phyloP scores from a whole-genome alignment of 2,888 invertebrate genomes.

The Cephus rjabovi region DNA sequence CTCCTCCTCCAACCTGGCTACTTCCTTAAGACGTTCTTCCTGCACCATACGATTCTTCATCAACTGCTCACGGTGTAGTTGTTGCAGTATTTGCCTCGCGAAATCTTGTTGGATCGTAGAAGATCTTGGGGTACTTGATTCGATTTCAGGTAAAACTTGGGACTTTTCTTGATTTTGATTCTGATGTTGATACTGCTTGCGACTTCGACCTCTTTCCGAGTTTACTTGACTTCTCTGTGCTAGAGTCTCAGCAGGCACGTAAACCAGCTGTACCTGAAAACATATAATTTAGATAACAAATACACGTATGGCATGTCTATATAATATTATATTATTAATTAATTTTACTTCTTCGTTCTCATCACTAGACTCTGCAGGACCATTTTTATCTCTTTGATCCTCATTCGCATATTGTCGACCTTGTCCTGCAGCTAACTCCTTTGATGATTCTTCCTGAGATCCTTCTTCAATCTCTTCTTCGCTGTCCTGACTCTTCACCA shows the following conservation, averaged over 20 bases:
- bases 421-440: slow-evolving; percentile 20
- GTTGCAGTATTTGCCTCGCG: slow-evolving; percentile 53
- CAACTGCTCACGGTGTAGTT: slow-evolving; percentile 55
- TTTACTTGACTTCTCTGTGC: slow-evolving; percentile 68
- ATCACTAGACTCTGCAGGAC: slow-evolving; percentile 14
- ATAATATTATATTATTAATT: neutral
- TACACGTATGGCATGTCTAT: neutral
- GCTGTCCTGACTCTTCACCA: slow-evolving; percentile 19
- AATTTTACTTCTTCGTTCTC: slow-evolving; percentile 29
- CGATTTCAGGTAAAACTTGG: neutral
- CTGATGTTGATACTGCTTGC: slow-evolving; percentile 39
- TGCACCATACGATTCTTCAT: slow-evolving; percentile 52
- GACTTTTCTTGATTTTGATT: slow-evolving; percentile 28
- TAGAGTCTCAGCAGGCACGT: slow-evolving; percentile 84
- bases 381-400: slow-evolving; percentile 48
- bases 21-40: slow-evolving; percentile 55
- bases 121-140: slow-evolving; percentile 10
- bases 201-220: slow-evolving; percentile 42
- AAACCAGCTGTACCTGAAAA: slow-evolving; percentile 78
- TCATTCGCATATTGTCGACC: slow-evolving; percentile 10
- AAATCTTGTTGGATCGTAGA: slow-evolving; percentile 43
- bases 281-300: slow-evolving; percentile 7
- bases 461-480: slow-evolving; percentile 9
- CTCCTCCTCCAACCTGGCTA: slow-evolving; percentile 52
- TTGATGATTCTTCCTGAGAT: slow-evolving; percentile 27